These are phyloP conservation scores for Talpa occidentalis DNA, from an alignment of 2,113 vertebrate genomes.

Conservation along the genomic window DNA sequence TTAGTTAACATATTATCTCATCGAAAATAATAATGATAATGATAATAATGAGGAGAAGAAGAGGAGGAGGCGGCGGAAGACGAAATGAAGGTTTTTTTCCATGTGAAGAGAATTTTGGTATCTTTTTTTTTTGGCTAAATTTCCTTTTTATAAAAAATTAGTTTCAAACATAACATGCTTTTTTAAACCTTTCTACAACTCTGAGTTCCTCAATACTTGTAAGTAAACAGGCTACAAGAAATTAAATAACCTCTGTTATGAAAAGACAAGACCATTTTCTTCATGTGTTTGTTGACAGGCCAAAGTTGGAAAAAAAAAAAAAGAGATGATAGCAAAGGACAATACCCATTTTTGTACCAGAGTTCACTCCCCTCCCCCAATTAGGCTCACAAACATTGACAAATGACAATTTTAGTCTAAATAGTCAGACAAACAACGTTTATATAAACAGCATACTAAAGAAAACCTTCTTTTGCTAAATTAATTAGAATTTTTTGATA, in stretches of 20 bases:
- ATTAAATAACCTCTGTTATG: background rate
- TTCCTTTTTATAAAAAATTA: background rate
- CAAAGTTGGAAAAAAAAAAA: background rate
- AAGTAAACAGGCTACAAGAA: background rate
- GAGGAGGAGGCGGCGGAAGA: too few species aligned
- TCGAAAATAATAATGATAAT: too few species aligned
- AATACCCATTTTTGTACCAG: background rate
- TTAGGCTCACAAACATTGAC: background rate
- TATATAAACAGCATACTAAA: background rate
- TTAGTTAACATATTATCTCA: background rate
- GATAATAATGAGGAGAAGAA: too few species aligned
- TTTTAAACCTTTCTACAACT: conserved; percentile 39
- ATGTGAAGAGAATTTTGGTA: background rate
- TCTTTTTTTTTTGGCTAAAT: background rate
- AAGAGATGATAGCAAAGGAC: background rate
- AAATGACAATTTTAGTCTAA: background rate
- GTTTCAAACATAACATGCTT: background rate
- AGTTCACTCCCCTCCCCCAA: background rate
- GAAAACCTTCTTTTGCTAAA: background rate
- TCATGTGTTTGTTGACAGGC: background rate
- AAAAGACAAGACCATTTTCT: background rate
- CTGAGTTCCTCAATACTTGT: background rate
- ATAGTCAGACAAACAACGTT: conserved; percentile 19
- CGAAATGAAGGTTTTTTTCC: background rate
- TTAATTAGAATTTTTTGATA: conserved; percentile 23